Evolutionary conservation across 1,140 invertebrate genomes (phyloP), one percentile per base, ranked within the genome.

Genomic region (Lucilia sericata): DNA sequence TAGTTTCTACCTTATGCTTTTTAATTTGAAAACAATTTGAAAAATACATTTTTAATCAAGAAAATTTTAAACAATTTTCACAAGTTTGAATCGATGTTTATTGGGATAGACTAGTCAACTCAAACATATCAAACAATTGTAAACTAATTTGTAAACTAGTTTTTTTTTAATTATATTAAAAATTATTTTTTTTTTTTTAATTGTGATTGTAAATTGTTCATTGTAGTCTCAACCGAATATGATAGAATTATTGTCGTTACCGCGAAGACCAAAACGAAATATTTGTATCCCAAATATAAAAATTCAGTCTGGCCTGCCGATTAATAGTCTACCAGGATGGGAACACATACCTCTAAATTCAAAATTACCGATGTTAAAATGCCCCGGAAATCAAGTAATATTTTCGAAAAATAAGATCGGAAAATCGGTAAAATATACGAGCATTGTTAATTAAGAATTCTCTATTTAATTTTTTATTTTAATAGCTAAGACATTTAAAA

Each of bases 371-470:
- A 90, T 91, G 90, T 86, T 90, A 2, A 89, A 90, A 74, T 90
- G 88, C 84, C 90, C 90, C 0, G 88, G 85, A 0, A 89, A 90
- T 84, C 87, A 91, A 74, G 89, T 91, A 14, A 89, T 91, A 78
- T 91, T 91, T 84, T 87, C 90, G 12, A 91, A 87, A 60, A 88
- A 89, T 70, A 90, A 89, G 84, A 89, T 91, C 4, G 90, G 90
- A 47, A 85, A 89, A 83, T 84, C 86, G 84, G 90, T 91, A 85
- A 85, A 30, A 8, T 36, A 21, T 30, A 30, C 25, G 25, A 0
- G 21, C 21, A 49, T 25, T 13, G 14, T 55, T 49, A 49, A 9
- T 30, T 30, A 42, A n/a, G 42, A 12, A 0, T 21, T 9, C 10
- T 2, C 10, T 36, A 80, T 60, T n/a, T 12, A 36, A 19, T 19